phyloP scores from a whole-genome alignment of 2,797 vertebrate species.

The Centroberyx gerrardi region DNA sequence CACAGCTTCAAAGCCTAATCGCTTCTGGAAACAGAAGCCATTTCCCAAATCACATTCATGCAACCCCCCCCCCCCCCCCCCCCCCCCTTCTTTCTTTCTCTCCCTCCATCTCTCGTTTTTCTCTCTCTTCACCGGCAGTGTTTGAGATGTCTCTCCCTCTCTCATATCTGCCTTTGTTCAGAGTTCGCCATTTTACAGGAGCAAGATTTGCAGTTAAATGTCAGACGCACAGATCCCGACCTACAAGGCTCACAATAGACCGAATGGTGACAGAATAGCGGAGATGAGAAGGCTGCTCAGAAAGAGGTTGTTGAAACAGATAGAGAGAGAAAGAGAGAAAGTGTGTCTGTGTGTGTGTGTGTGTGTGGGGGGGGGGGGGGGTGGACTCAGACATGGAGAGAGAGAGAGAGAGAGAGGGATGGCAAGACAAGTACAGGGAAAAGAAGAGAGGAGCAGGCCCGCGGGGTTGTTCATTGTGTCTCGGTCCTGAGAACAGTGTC shows the following conservation, averaged over 20 bases:
- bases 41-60: constrained; percentile 77
- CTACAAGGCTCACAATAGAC: constrained; percentile 42
- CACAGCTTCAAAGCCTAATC: constrained; percentile 79
- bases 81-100: constrained; percentile 16
- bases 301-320: constrained; percentile 38
- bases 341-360: constrained; percentile 3
- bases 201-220: constrained; percentile 51
- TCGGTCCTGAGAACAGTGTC: constrained; percentile 69
- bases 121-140: constrained; percentile 37
- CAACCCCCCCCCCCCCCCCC: constrained; percentile 34
- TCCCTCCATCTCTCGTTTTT: constrained; percentile 45
- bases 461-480: constrained; percentile 75
- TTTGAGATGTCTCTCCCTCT: constrained; percentile 24
- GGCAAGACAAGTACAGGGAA: constrained; percentile 41
- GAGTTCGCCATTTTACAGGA: constrained; percentile 57
- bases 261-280: constrained; percentile 22
- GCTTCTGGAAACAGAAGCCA: constrained; percentile 80
- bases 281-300: constrained; percentile 41
- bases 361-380: constrained; percentile 24
- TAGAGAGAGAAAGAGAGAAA: constrained; percentile 19
- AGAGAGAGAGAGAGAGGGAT: neutral
- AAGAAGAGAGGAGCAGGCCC: constrained; percentile 53
- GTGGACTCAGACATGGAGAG: constrained; percentile 22
- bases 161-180: constrained; percentile 69
- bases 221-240: constrained; percentile 48